phyloP scores from a whole-genome alignment of 2,888 invertebrate genomes.

The Sclerodermus sp. region DNA sequence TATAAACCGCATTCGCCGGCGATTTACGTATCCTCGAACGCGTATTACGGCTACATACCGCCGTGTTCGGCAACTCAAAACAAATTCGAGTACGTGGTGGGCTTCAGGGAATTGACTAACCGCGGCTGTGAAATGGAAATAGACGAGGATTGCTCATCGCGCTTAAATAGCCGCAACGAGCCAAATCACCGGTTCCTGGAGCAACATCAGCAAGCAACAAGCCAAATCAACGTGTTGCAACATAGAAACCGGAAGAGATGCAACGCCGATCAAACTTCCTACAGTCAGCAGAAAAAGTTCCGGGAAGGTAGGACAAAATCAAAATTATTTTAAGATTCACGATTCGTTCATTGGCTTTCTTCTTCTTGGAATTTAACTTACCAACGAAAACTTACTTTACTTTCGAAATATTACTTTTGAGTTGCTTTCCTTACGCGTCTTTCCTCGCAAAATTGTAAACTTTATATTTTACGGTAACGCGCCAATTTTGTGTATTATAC shows the following conservation, averaged over 20 bases:
- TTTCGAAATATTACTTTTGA: too few species aligned
- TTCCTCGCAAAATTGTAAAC: conserved; percentile 1
- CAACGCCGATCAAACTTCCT: conserved; percentile 29
- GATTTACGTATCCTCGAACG: conserved; percentile 43
- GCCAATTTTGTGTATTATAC: conserved; percentile 16
- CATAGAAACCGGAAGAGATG: conserved; percentile 41
- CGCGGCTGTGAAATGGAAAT: conserved; percentile 48
- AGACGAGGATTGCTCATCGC: conserved; percentile 35
- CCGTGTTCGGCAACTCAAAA: conserved; percentile 17
- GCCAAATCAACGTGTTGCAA: conserved; percentile 15
- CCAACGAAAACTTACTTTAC: too few species aligned
- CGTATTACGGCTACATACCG: conserved; percentile 49
- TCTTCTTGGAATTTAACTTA: neutral
- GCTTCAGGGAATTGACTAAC: neutral
- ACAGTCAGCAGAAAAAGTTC: conserved; percentile 34
- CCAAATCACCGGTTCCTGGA: conserved; percentile 28
- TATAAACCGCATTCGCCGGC: conserved; percentile 28
- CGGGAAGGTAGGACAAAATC: conserved; percentile 45
- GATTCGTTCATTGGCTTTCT: too few species aligned
- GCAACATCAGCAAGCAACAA: conserved; percentile 10
- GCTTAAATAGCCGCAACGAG: conserved; percentile 46
- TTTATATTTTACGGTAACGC: neutral
- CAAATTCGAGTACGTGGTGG: conserved; percentile 6
- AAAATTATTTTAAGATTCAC: too few species aligned
- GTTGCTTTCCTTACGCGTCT: neutral